phyloP scores from a whole-genome alignment of 2,888 invertebrate genomes.

The Pterostichus madidus region DNA sequence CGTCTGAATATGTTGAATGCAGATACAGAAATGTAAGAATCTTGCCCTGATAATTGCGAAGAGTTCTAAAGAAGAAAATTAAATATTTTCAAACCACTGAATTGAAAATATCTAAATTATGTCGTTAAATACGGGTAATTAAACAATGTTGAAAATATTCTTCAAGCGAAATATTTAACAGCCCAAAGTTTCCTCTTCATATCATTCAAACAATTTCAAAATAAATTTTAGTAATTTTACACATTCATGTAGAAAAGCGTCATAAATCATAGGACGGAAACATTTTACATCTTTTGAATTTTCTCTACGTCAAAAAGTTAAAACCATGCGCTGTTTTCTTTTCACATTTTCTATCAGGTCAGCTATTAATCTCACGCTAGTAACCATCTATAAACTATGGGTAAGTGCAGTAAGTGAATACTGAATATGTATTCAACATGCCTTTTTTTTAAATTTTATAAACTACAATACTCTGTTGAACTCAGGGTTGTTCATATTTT shows the following conservation, averaged over 20 bases:
- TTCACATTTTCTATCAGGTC: no score
- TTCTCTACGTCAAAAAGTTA: neutral
- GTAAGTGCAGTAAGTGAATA: no score
- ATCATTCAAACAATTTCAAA: constrained; percentile 11
- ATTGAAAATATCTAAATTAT: neutral
- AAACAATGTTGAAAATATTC: neutral
- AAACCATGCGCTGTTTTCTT: no score
- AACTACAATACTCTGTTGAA: no score
- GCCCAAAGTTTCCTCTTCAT: neutral
- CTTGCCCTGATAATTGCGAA: no score
- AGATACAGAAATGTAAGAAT: no score
- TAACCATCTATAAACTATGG: no score
- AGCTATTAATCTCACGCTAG: no score
- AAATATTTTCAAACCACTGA: constrained; percentile 7
- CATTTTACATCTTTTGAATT: constrained; percentile 8
- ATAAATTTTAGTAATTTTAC: constrained; percentile 1
- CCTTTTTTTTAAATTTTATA: no score
- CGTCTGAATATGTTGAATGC: no score
- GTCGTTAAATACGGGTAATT: neutral
- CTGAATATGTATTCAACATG: no score
- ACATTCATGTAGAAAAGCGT: neutral
- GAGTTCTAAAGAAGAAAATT: neutral
- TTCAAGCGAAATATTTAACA: neutral
- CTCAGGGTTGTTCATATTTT: no score
- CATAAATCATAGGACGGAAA: neutral